Percentiles rank a stretch among this genome's conserved stretches.
These are phyloP conservation scores for Coryphaenoides rupestris DNA, from an alignment of 2,113 vertebrate species.

Conservation along the genomic window DNA sequence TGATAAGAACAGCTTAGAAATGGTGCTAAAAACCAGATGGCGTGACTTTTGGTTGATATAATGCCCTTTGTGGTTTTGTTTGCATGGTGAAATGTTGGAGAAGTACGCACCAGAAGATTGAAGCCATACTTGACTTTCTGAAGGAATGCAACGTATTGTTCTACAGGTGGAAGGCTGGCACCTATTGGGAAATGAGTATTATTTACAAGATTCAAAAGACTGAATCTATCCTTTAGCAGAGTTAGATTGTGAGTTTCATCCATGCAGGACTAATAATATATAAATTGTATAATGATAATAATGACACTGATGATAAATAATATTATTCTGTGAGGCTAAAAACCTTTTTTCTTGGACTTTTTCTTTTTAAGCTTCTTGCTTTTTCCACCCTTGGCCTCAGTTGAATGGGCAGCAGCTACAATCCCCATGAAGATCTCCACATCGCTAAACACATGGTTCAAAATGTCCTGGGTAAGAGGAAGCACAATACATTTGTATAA, in stretches of 20 bases:
- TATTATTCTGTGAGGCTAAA: too few relatives aligned
- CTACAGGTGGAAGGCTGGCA: constrained; percentile 37
- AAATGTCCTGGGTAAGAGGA: constrained; percentile 71
- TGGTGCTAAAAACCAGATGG: not conserved
- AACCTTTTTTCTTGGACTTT: constrained; percentile 41
- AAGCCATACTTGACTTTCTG: constrained; percentile 87
- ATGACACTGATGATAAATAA: too few relatives aligned
- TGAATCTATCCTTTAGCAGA: too few relatives aligned
- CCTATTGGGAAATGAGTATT: constrained; percentile 2
- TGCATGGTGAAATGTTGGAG: not conserved
- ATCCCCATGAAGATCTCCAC: constrained; percentile 77
- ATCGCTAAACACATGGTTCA: constrained; percentile 80
- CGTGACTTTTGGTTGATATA: not conserved
- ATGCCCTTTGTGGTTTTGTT: not conserved
- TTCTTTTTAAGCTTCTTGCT: constrained; percentile 59
- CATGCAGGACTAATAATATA: too few relatives aligned
- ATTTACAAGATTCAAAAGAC: not conserved
- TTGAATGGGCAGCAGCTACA: not conserved
- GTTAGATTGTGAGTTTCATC: too few relatives aligned
- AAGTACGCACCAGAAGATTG: constrained; percentile 80
- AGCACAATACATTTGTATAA: constrained; percentile 12
- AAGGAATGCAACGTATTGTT: constrained; percentile 67
- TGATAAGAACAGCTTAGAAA: not conserved
- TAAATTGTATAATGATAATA: too few relatives aligned
- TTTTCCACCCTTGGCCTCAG: not conserved